phyloP scores from a whole-genome alignment of 2,113 vertebrate species.

The Cephalopholis sonnerati region DNA sequence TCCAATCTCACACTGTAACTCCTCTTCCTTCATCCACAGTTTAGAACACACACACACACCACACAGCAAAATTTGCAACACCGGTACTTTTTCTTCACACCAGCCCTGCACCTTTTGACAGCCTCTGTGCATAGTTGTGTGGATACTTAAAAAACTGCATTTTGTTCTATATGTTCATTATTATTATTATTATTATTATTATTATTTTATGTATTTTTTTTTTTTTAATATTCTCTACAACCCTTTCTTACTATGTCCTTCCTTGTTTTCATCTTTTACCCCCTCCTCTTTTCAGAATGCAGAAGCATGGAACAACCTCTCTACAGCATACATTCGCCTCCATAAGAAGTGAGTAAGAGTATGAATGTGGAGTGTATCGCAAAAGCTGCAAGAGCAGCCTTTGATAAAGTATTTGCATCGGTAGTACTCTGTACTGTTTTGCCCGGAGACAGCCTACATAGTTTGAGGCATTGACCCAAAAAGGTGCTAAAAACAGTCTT shows the following conservation, averaged over 20 bases:
- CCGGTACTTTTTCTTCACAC: not conserved
- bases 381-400: not conserved
- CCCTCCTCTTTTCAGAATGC: slow-evolving; percentile 88
- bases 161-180: not conserved
- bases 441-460: no score
- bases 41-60: not conserved
- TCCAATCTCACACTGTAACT: slow-evolving; percentile 6
- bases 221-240: not conserved
- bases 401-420: no score
- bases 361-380: not conserved
- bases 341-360: slow-evolving; percentile 92
- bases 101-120: not conserved
- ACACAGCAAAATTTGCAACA: not conserved
- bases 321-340: slow-evolving; percentile 95
- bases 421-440: no score
- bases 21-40: not conserved
- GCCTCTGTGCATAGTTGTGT: not conserved
- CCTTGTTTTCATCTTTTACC: not conserved
- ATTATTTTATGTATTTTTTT: no score
- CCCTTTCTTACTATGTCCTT: not conserved
- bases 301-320: slow-evolving; percentile 99
- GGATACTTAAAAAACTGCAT: slow-evolving; percentile 1
- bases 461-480: no score
- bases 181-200: not conserved
- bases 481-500: no score